Conservation (phyloP, 2,888 invertebrate genomes). For the Idaea straminata region DNA sequence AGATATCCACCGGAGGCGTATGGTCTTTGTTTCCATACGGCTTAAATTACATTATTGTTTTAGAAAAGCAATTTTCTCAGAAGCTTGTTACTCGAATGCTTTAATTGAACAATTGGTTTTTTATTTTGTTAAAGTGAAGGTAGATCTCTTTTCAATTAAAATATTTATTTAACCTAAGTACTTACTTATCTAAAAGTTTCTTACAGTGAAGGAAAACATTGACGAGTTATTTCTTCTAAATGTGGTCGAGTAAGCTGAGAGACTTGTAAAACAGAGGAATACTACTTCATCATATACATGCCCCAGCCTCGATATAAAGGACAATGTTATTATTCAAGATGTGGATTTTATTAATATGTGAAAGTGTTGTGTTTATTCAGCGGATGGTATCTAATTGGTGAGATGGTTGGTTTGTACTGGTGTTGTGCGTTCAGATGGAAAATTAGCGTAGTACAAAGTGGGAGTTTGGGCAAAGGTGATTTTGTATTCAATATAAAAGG, state of each 20-base stretch:
- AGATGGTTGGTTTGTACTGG: not conserved
- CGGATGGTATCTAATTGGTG: not conserved
- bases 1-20: conserved; percentile 9
- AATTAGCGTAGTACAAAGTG: not conserved
- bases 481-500: not conserved
- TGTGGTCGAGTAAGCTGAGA: too few relatives aligned
- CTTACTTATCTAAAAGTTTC: not conserved
- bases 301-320: too few relatives aligned
- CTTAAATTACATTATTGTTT: conserved; percentile 26
- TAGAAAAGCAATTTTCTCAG: conserved; percentile 18
- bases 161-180: not conserved
- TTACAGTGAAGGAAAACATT: too few relatives aligned
- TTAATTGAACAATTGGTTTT: conserved; percentile 15
- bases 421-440: not conserved
- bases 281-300: too few relatives aligned
- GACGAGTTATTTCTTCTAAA: too few relatives aligned
- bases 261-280: too few relatives aligned
- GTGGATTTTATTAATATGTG: not conserved
- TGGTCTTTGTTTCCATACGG: conserved; percentile 19
- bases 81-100: conserved; percentile 4
- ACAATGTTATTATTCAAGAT: not conserved
- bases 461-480: not conserved
- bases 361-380: not conserved
- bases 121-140: not conserved
- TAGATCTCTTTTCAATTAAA: not conserved